phyloP scores from a whole-genome alignment of 2,888 invertebrate species.

The Cephonodes hylas region DNA sequence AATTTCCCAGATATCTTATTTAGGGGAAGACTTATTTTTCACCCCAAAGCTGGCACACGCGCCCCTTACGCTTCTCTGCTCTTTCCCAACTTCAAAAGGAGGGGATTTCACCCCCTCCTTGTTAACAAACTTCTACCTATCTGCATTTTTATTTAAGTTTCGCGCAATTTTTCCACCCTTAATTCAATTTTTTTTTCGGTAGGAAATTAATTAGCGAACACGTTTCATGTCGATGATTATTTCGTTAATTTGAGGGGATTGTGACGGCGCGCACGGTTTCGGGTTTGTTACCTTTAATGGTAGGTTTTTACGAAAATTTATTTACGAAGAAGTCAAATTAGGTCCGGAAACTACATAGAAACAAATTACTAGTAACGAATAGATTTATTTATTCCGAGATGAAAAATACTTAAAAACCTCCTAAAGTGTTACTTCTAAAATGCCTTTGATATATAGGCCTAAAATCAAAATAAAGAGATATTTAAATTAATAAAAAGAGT shows the following conservation, averaged over 20 bases:
- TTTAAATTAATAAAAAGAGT: no score
- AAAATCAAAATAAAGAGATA: no score
- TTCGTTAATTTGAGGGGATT: constrained; percentile 39
- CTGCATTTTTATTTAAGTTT: constrained; percentile 74
- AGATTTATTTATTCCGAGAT: no score
- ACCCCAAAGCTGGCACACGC: constrained; percentile 44
- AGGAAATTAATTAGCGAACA: constrained; percentile 48
- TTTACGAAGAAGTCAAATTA: background rate
- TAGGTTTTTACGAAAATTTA: background rate
- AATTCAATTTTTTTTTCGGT: constrained; percentile 61
- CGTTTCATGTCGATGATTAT: constrained; percentile 51
- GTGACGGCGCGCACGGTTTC: constrained; percentile 21
- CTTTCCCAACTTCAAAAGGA: constrained; percentile 60
- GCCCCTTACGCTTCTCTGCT: constrained; percentile 42
- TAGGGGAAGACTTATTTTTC: constrained; percentile 53
- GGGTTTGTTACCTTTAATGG: background rate
- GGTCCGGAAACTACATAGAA: no score
- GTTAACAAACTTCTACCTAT: constrained; percentile 61
- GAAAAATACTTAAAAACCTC: no score
- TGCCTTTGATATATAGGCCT: no score
- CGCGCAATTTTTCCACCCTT: constrained; percentile 68
- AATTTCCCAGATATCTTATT: constrained; percentile 54
- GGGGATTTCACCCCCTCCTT: constrained; percentile 60
- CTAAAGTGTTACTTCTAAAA: no score
- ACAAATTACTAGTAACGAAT: no score